Percentiles rank a stretch among this genome's conserved stretches.
phyloP scores from a whole-genome alignment of 2,888 invertebrate genomes.

The Drosophila conformis region DNA sequence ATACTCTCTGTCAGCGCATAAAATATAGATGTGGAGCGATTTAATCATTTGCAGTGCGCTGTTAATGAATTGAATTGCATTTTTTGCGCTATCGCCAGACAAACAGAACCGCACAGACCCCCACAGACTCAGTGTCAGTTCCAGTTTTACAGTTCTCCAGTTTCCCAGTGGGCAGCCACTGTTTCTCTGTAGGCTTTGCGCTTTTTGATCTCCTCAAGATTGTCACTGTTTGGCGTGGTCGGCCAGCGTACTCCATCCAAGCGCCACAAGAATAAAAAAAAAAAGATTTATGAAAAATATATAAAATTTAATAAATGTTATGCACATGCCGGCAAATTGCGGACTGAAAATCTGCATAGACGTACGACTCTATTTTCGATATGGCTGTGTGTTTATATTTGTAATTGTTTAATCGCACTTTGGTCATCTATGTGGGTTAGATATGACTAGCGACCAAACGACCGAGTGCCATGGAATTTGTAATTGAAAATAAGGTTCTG shows the following conservation, averaged over 20 bases:
- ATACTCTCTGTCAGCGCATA: slow-evolving; percentile 7
- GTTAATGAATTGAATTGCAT: slow-evolving; percentile 77
- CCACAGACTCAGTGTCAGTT: slow-evolving; percentile 15
- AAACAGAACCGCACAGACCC: slow-evolving; percentile 35
- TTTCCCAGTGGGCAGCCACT: slow-evolving; percentile 56
- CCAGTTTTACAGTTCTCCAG: slow-evolving; percentile 35
- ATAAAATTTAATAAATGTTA: slow-evolving; percentile 61
- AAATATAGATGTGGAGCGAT: slow-evolving; percentile 63
- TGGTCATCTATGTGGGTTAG: slow-evolving; percentile 72
- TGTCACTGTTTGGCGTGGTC: slow-evolving; percentile 65
- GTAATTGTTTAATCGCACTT: slow-evolving; percentile 65
- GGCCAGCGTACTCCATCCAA: slow-evolving; percentile 30
- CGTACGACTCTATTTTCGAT: slow-evolving; percentile 69
- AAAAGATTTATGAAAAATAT: slow-evolving; percentile 9
- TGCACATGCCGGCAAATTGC: slow-evolving; percentile 67
- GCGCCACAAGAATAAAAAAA: slow-evolving; percentile 52
- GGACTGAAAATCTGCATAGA: slow-evolving; percentile 67
- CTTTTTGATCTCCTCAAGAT: slow-evolving; percentile 74
- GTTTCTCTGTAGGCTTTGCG: slow-evolving; percentile 67
- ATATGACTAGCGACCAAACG: slow-evolving; percentile 34
- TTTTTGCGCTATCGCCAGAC: slow-evolving; percentile 58
- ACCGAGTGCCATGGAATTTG: slow-evolving; percentile 48
- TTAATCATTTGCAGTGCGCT: slow-evolving; percentile 69
- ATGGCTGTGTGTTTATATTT: slow-evolving; percentile 23
- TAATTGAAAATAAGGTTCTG: slow-evolving; percentile 42